Base-by-base conservation (phyloP, 2,888 invertebrate genomes). In the Helicoverpa assulta region DNA sequence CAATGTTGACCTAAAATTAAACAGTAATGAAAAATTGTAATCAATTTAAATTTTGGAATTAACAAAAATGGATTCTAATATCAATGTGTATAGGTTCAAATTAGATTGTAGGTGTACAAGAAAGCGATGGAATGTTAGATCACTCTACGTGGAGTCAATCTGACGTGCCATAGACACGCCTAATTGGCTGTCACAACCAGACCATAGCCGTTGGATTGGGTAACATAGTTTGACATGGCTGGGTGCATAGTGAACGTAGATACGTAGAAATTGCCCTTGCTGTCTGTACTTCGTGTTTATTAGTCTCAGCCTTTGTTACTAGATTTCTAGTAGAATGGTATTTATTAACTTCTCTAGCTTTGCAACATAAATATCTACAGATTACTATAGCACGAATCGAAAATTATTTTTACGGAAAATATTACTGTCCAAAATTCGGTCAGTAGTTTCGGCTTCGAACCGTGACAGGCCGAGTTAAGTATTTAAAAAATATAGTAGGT, bases 151-250 rank as follows among this genome's bases (percentile, higher is more conserved):
- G 47, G 37, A 26, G 29, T 52, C 12, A 21, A 68, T 43, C 57
- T 26, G 60, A 33, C 18, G 40, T 50, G 40, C 0, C 5, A 57
- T 26, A 54, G 50, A 68, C 14, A 33, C 14, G 47, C 0, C 4
- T 57, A 75, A 75, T 68, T 75, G 69, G n/a, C 21, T 6, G 50
- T 51, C 53, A 40, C 52, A 53, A 10, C 29, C 60, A n/a, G 26
- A 12, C 29, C 33, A 40, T 33, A 57, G 52, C 29, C 16, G 52
- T 60, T 56, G 52, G 29, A 50, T 57, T 61, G 52, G 21, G 19
- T 69, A 33, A 53, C 40, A 69, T 40, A 73, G 69, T 50, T 52
- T n/a, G 68, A 33, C 43, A 61, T 43, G 53, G 18, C 21, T 43
- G 37, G 6, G 2, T 68, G 52, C 47, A 57, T 75, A 29, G 70